Percentiles rank a stretch among this genome's conserved stretches.
Conservation (phyloP, 2,888 invertebrate species). For the Muscina levida region DNA sequence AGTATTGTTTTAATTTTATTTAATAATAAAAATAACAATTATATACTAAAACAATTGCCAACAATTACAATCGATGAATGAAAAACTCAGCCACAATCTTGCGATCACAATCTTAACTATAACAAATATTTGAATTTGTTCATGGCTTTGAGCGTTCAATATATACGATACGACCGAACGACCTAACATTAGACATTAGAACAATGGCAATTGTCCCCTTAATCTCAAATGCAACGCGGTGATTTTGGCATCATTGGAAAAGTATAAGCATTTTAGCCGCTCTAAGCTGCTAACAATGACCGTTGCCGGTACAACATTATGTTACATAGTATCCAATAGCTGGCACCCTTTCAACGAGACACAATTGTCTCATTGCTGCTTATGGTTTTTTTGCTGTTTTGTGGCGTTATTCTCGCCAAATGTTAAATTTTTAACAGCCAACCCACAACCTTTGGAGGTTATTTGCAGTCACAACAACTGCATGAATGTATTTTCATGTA, state of each 20-base stretch:
- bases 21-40: slow-evolving; percentile 38
- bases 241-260: too few species aligned
- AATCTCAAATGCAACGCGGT: slow-evolving; percentile 6
- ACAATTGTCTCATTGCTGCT: neutral
- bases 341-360: slow-evolving; percentile 29
- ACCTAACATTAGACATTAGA: slow-evolving; percentile 11
- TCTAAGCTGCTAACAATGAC: too few species aligned
- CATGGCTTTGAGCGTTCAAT: too few species aligned
- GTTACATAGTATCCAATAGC: neutral
- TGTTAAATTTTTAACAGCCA: neutral
- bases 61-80: neutral
- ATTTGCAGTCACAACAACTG: neutral
- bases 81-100: neutral
- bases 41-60: neutral
- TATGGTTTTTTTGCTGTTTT: neutral
- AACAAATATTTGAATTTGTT: neutral
- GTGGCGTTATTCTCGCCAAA: slow-evolving; percentile 20
- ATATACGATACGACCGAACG: neutral
- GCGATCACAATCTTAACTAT: too few species aligned
- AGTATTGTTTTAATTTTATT: neutral
- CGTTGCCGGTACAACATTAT: too few species aligned
- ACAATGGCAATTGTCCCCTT: neutral
- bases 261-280: too few species aligned
- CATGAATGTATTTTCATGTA: neutral
- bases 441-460: too few species aligned